Evolutionary conservation across 2,888 invertebrate genomes (phyloP).

Genomic region (Apotomis betuletana): DNA sequence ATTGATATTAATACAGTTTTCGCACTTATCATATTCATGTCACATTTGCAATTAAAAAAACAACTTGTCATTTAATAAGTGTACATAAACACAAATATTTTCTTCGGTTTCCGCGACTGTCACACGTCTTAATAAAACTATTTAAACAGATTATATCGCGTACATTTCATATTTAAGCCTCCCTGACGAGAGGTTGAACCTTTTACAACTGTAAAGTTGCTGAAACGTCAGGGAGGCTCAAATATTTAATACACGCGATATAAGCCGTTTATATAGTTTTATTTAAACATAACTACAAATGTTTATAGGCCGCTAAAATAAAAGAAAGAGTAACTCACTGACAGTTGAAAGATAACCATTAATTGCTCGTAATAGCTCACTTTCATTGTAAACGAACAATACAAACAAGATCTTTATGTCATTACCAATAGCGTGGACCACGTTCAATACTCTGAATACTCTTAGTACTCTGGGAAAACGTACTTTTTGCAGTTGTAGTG

Average conservation of each 20-base stretch:
- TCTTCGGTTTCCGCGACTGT: too few species aligned
- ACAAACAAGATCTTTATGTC: slow-evolving; percentile 31
- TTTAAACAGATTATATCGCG: too few species aligned
- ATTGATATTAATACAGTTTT: slow-evolving; percentile 26
- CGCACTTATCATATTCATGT: slow-evolving; percentile 4
- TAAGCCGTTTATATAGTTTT: too few species aligned
- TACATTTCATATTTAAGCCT: neutral
- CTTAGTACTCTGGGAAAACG: slow-evolving; percentile 27
- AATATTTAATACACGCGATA: too few species aligned
- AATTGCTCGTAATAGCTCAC: slow-evolving; percentile 48
- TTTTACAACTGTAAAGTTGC: too few species aligned
- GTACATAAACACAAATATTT: neutral
- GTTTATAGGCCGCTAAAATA: slow-evolving; percentile 1
- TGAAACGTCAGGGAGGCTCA: too few species aligned
- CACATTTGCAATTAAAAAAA: slow-evolving; percentile 5
- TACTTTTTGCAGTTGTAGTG: slow-evolving; percentile 7
- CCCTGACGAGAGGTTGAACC: too few species aligned
- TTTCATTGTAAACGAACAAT: slow-evolving; percentile 56
- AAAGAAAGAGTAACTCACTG: slow-evolving; percentile 16
- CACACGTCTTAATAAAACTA: too few species aligned
- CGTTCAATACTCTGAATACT: slow-evolving; percentile 5
- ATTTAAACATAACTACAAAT: neutral
- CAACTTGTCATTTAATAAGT: neutral
- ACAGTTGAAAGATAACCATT: slow-evolving; percentile 30
- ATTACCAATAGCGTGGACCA: slow-evolving; percentile 21